phyloP scores from a whole-genome alignment of 2,797 vertebrate genomes.

The Eulemur mongoz region DNA sequence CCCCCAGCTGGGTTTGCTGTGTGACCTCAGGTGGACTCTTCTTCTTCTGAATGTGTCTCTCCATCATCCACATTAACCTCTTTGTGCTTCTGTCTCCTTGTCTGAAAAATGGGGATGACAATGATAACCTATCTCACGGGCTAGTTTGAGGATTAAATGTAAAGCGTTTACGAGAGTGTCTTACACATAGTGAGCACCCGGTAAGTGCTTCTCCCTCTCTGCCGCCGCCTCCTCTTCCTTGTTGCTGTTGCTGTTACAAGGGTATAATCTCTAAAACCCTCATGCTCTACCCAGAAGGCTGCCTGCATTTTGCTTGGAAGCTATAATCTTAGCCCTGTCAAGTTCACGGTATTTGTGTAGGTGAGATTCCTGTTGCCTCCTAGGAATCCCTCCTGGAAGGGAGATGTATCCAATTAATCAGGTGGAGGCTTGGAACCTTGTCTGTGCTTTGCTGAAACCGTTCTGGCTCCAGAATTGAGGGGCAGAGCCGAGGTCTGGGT shows the following conservation, averaged over 20 bases:
- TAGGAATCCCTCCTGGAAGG: neutral
- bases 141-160: neutral
- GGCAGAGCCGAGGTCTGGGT: neutral
- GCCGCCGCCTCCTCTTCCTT: neutral
- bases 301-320: neutral
- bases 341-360: neutral
- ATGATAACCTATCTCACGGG: neutral
- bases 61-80: neutral
- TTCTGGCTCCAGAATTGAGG: neutral
- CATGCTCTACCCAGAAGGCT: neutral
- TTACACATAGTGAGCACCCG: neutral
- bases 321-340: neutral
- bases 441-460: neutral
- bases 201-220: neutral
- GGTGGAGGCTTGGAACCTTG: neutral
- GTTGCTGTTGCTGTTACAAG: neutral
- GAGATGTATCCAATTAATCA: neutral
- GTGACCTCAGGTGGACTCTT: neutral
- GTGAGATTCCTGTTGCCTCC: neutral
- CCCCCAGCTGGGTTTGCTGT: neutral
- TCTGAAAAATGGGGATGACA: neutral
- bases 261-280: neutral
- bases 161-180: neutral
- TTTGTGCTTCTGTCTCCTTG: neutral
- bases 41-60: neutral